These are phyloP conservation scores for Isichthys henryi DNA, from an alignment of 2,113 vertebrate genomes.

Conservation along the genomic window DNA sequence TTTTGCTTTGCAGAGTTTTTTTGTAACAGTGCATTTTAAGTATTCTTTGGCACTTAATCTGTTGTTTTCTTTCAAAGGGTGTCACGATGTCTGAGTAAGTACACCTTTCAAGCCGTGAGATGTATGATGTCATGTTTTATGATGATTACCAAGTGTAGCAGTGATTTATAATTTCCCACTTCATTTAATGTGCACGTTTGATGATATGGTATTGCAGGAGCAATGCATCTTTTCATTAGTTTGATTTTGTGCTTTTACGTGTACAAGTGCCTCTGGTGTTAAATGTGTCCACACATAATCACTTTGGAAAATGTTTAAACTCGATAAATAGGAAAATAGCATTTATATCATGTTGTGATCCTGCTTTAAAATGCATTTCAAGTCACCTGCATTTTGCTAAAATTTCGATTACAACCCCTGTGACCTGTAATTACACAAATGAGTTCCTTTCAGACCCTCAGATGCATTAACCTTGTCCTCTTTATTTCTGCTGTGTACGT, in stretches of 20 bases:
- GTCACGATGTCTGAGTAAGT: conserved; percentile 49
- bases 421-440: not conserved
- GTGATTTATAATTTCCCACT: not conserved
- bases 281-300: not conserved
- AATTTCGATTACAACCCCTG: not conserved
- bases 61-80: conserved; percentile 20
- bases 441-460: not conserved
- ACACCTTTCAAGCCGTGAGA: not conserved
- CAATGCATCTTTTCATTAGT: not conserved
- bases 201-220: not conserved
- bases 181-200: not conserved
- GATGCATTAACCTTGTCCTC: not conserved
- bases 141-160: not conserved
- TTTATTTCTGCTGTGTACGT: not conserved
- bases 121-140: not conserved
- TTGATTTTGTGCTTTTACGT: not conserved
- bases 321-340: not conserved
- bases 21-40: not conserved
- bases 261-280: not conserved
- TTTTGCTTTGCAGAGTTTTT: not conserved
- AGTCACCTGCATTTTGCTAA: not conserved
- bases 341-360: not conserved
- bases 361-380: not conserved
- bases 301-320: not conserved
- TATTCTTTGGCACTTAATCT: conserved; percentile 7